Evolutionary conservation across 1,140 invertebrate species (phyloP).

Genomic region (Propsilocerus akamusi): DNA sequence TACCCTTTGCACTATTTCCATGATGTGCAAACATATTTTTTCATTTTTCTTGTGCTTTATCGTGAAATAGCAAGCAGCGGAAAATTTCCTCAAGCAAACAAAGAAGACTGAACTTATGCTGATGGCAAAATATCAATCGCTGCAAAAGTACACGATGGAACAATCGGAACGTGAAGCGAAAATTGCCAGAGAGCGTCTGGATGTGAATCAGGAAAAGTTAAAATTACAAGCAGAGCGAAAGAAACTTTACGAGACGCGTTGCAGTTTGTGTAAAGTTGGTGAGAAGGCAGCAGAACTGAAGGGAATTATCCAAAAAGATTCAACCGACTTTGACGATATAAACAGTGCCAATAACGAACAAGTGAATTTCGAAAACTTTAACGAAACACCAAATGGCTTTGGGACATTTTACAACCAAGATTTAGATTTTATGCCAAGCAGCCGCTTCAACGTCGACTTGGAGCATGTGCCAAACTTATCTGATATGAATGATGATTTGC

Average conservation of each 20-base stretch:
- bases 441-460: not conserved
- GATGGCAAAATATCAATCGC: slow-evolving; percentile 15
- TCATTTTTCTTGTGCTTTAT: not conserved
- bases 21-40: not conserved
- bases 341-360: not conserved
- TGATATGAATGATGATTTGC: not conserved
- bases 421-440: not conserved
- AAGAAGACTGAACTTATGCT: slow-evolving; percentile 19
- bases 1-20: not conserved
- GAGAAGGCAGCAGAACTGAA: slow-evolving; percentile 5
- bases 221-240: slow-evolving; percentile 15
- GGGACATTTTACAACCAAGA: not conserved
- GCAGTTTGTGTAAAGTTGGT: slow-evolving; percentile 19
- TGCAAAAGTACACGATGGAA: slow-evolving; percentile 14
- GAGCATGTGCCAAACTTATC: not conserved
- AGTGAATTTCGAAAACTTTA: not conserved
- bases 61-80: slow-evolving; percentile 8
- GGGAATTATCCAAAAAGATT: not conserved
- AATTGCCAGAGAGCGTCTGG: slow-evolving; percentile 18
- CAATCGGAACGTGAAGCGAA: slow-evolving; percentile 17
- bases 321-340: not conserved
- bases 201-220: slow-evolving; percentile 18
- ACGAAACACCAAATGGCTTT: no score
- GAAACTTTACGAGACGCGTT: slow-evolving; percentile 13
- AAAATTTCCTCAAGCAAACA: slow-evolving; percentile 19